Conservation (phyloP, 2,797 vertebrate species). For the Phoxinus dragarum region DNA sequence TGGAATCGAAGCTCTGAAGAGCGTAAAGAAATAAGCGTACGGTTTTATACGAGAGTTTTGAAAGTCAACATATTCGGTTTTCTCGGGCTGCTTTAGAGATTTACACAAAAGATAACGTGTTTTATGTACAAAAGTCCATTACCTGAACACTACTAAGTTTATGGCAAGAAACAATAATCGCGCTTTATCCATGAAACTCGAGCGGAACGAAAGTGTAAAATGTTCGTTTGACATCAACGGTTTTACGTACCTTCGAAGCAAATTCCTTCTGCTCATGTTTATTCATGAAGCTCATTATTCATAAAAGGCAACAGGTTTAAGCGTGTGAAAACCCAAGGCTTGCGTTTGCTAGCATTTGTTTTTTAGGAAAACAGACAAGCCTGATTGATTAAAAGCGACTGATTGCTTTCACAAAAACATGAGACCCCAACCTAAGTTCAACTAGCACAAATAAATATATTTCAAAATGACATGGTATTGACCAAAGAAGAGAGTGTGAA, state of each 20-base stretch:
- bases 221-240: not conserved
- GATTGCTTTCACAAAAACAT: slow-evolving; percentile 10
- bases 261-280: not conserved
- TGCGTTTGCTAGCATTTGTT: not conserved
- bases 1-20: not conserved
- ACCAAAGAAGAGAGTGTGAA: not conserved
- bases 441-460: slow-evolving; percentile 8
- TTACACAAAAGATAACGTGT: not conserved
- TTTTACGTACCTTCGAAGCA: not conserved
- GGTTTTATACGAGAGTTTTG: not conserved
- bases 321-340: slow-evolving; percentile 2
- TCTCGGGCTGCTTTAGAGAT: not conserved
- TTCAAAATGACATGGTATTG: not conserved
- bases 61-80: not conserved
- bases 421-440: not conserved
- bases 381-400: not conserved
- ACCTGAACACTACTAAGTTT: slow-evolving; percentile 21
- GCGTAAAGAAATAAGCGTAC: not conserved
- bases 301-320: slow-evolving; percentile 8
- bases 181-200: not conserved
- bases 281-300: not conserved
- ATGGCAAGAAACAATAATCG: not conserved
- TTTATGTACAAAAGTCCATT: slow-evolving; percentile 26
- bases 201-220: not conserved
- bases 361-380: not conserved